Conservation (phyloP, 1,140 invertebrate genomes). For the Neodiprion pinetum region DNA sequence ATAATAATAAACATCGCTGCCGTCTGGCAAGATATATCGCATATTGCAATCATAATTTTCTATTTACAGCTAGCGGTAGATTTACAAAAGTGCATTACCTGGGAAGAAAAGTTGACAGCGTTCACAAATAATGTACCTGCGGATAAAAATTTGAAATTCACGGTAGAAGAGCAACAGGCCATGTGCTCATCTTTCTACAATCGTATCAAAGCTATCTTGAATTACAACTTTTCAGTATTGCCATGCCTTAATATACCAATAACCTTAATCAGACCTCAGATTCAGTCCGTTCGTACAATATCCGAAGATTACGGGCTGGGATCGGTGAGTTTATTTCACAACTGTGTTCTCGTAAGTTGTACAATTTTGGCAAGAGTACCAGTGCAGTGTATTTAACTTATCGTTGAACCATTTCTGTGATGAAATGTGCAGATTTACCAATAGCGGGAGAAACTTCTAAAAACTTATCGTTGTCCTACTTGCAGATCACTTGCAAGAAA, state of each 20-base stretch:
- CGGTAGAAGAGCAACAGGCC: conserved; percentile 52
- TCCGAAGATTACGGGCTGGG: conserved; percentile 70
- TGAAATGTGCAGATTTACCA: not conserved
- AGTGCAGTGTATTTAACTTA: not conserved
- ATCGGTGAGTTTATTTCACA: conserved; percentile 69
- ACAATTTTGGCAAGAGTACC: conserved; percentile 62
- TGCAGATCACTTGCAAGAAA: not conserved
- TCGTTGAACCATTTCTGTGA: not conserved
- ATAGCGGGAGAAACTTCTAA: too few species aligned
- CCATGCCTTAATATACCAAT: conserved; percentile 60
- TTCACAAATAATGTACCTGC: conserved; percentile 31
- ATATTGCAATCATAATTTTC: not conserved
- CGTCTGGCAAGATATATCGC: not conserved
- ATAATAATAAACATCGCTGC: not conserved
- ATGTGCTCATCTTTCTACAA: conserved; percentile 60
- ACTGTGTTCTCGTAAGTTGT: conserved; percentile 68
- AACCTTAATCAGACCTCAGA: conserved; percentile 67
- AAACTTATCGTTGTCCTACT: not conserved
- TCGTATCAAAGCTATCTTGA: conserved; percentile 61
- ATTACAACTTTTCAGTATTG: conserved; percentile 44
- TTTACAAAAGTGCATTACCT: conserved; percentile 51
- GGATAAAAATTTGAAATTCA: not conserved
- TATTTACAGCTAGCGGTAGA: conserved; percentile 47
- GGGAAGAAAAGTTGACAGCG: conserved; percentile 53
- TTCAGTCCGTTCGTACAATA: conserved; percentile 58